These are phyloP conservation scores for Leptopilina drosophilae DNA, from an alignment of 2,888 invertebrate genomes.

Conservation along the genomic window DNA sequence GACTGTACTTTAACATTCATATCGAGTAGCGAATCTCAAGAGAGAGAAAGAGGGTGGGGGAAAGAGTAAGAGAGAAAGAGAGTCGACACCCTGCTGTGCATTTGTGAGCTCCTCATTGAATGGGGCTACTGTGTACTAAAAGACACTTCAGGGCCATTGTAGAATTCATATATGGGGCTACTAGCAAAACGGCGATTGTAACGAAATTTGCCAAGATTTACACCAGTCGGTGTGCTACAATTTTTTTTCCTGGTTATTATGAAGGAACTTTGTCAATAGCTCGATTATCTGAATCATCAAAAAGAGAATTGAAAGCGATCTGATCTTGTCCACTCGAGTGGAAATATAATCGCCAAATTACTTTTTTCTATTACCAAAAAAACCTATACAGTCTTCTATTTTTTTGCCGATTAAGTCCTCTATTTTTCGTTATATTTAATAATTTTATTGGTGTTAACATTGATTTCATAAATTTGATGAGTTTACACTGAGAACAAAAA, in stretches of 20 bases:
- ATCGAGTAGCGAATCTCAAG: slow-evolving; percentile 74
- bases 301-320: slow-evolving; percentile 30
- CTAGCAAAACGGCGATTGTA: slow-evolving; percentile 63
- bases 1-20: slow-evolving; percentile 63
- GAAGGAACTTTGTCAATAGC: slow-evolving; percentile 28
- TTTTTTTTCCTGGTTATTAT: slow-evolving; percentile 8
- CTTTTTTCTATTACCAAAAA: no score
- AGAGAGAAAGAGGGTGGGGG: slow-evolving; percentile 50
- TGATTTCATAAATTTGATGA: no score
- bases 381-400: no score
- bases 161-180: slow-evolving; percentile 53
- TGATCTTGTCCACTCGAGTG: slow-evolving; percentile 17
- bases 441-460: no score
- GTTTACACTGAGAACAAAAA: no score
- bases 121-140: slow-evolving; percentile 69
- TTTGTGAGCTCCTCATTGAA: slow-evolving; percentile 72
- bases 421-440: no score
- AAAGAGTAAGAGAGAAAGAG: slow-evolving; percentile 1
- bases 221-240: slow-evolving; percentile 32
- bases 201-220: slow-evolving; percentile 62
- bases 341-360: slow-evolving; percentile 3
- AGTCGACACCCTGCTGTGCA: slow-evolving; percentile 73
- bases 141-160: slow-evolving; percentile 72
- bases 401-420: no score
- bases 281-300: slow-evolving; percentile 17